Evolutionary conservation across 2,888 invertebrate species (phyloP), one percentile per base, ranked within the genome.

Genomic region (Boloria selene): DNA sequence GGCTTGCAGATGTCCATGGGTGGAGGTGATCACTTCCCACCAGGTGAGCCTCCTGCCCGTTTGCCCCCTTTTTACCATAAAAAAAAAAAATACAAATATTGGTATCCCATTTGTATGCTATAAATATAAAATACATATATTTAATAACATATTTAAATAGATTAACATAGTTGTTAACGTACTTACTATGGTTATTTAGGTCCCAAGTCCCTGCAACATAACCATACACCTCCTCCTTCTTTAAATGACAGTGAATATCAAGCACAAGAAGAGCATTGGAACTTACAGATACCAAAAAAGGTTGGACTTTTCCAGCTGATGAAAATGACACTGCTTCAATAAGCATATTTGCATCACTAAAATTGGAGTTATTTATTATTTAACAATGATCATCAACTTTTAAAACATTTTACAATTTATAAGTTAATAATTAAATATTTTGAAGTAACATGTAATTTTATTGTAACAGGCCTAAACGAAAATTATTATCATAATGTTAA

Each of bases 171-270:
- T 38, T 10, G 31, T 18, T 31, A 44, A 14, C 7, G 31, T 49
- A 94, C 96, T 94, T 94, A 98, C 98, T 97, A 80, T 98, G 98
- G 70, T 95, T 95, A 83, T 97, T 97, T 62, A 97, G 95, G 87
- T 98, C 98, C 98, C 98, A 99, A 66, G 96, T 96, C 4, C 99
- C 98, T 60, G 97, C 98, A 60, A 99, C 90, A 85, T 98, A 99
- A n/a, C 99, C 99, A 79, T 97, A 97, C 14, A 98, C 97, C 92
- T 98, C 98, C 75, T 96, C 96, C 79, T 96, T 96, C n/a, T 97
- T 97, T 75, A 98, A 93, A 86, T 98, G 98, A 79, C 97, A 97
- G 84, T 98, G 98, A 76, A 98, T 96, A 85, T 98, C 98, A 80
- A 98, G 95, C 68, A 98, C 93, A 18, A 98, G 93, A 67, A 96